A percentile compares a stretch with the other conserved stretches of the same genome.
phyloP scores from a whole-genome alignment of 1,140 invertebrate species.

The Gonioctena quinquepunctata region DNA sequence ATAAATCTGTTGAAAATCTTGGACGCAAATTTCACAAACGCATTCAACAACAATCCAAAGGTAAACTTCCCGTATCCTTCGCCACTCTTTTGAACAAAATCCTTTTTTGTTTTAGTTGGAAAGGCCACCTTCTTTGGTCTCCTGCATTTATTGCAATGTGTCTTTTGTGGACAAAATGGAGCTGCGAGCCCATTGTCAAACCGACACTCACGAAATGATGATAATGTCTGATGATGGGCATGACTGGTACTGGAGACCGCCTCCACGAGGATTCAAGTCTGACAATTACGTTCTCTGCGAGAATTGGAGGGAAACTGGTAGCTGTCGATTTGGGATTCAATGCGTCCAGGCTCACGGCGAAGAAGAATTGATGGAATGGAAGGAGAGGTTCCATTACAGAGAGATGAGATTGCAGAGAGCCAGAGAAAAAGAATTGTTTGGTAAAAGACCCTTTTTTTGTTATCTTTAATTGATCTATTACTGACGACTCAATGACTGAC shows the following conservation, averaged over 20 bases:
- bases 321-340: conserved; percentile 70
- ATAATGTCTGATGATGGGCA: conserved; percentile 74
- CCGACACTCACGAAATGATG: conserved; percentile 68
- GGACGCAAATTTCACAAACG: conserved; percentile 21
- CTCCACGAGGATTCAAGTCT: conserved; percentile 66
- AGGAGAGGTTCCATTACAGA: conserved; percentile 71
- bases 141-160: conserved; percentile 67
- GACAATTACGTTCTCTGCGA: conserved; percentile 65
- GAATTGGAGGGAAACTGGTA: conserved; percentile 58
- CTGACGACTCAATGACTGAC: too few relatives aligned
- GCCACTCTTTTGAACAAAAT: neutral
- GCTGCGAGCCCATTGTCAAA: conserved; percentile 67
- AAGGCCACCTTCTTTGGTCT: neutral
- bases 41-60: neutral
- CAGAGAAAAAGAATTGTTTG: conserved; percentile 69
- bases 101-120: conserved; percentile 36
- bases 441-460: conserved; percentile 55
- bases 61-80: neutral
- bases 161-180: conserved; percentile 64
- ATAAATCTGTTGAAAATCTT: conserved; percentile 17
- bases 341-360: conserved; percentile 77
- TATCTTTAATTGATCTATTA: neutral
- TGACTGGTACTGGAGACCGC: conserved; percentile 72
- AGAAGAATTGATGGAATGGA: conserved; percentile 76
- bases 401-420: conserved; percentile 67